A percentile compares a stretch with the other conserved stretches of the same genome.
phyloP scores from a whole-genome alignment of 2,113 vertebrate genomes.

The Malurus melanocephalus region DNA sequence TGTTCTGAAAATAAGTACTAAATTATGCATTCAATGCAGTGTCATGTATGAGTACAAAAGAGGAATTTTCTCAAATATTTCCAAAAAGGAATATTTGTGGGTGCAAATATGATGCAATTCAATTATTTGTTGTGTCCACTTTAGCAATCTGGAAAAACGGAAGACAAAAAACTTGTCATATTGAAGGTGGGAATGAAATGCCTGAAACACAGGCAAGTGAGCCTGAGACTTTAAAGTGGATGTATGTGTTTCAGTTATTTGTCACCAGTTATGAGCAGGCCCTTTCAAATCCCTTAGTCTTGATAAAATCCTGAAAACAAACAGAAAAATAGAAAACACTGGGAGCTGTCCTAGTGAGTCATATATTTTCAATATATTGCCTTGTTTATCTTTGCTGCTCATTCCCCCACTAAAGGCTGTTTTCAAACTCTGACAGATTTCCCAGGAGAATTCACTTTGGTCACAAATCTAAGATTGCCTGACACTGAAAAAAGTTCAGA shows the following conservation, averaged over 20 bases:
- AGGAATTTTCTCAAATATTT: constrained; percentile 69
- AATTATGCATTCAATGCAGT: constrained; percentile 66
- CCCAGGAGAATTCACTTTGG: rapidly evolving
- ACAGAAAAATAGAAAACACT: neutral
- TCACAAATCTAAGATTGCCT: neutral
- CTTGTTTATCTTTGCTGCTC: neutral
- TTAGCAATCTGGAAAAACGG: neutral
- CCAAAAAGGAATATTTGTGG: constrained; percentile 47
- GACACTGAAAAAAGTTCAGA: neutral
- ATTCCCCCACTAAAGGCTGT: neutral
- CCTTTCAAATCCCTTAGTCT: neutral
- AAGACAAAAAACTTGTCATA: neutral
- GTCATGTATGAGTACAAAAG: constrained; percentile 30
- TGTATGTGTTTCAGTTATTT: neutral
- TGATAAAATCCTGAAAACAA: neutral
- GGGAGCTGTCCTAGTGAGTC: neutral
- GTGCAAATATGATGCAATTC: constrained; percentile 52
- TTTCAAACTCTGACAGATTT: neutral
- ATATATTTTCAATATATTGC: neutral
- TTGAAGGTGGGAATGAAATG: neutral
- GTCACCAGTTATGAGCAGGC: neutral
- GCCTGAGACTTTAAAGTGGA: rapidly evolving
- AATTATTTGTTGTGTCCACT: neutral
- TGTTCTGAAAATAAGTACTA: constrained; percentile 72
- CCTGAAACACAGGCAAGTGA: neutral